phyloP scores from a whole-genome alignment of 2,888 invertebrate genomes.

The Mongoloraphidia duomilia region DNA sequence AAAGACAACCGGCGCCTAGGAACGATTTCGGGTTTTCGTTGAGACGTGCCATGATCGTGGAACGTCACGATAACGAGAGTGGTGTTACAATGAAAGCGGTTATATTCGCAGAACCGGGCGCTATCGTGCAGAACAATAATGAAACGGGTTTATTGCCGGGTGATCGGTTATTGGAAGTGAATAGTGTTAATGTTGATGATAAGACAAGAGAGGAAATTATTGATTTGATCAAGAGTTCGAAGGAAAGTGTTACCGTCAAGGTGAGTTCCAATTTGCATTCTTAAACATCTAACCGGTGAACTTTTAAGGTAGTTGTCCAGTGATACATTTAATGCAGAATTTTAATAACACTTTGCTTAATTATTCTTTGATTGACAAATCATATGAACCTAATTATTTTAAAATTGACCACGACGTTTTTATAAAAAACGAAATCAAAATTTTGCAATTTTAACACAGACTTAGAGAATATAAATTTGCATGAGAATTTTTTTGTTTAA shows the following conservation, averaged over 20 bases:
- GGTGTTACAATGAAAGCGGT: slow-evolving; percentile 51
- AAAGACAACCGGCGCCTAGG: slow-evolving; percentile 64
- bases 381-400: too few species aligned
- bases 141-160: slow-evolving; percentile 87
- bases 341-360: too few species aligned
- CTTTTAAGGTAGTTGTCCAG: too few species aligned
- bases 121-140: slow-evolving; percentile 47
- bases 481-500: too few species aligned
- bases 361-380: too few species aligned
- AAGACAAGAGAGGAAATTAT: slow-evolving; percentile 82
- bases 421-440: too few species aligned
- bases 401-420: too few species aligned
- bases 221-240: slow-evolving; percentile 79
- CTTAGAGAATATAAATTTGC: too few species aligned
- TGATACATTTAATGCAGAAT: too few species aligned
- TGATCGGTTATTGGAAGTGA: slow-evolving; percentile 83
- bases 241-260: slow-evolving; percentile 70
- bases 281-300: not conserved
- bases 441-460: too few species aligned
- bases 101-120: slow-evolving; percentile 83
- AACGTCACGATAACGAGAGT: slow-evolving; percentile 37
- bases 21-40: slow-evolving; percentile 91
- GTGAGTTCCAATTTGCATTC: slow-evolving; percentile 34
- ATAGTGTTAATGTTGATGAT: slow-evolving; percentile 71
- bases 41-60: slow-evolving; percentile 71